Percentiles rank a stretch among this genome's conserved stretches.
Evolutionary conservation across 2,113 vertebrate species (phyloP).

Genomic region (Ranitomeya imitator): DNA sequence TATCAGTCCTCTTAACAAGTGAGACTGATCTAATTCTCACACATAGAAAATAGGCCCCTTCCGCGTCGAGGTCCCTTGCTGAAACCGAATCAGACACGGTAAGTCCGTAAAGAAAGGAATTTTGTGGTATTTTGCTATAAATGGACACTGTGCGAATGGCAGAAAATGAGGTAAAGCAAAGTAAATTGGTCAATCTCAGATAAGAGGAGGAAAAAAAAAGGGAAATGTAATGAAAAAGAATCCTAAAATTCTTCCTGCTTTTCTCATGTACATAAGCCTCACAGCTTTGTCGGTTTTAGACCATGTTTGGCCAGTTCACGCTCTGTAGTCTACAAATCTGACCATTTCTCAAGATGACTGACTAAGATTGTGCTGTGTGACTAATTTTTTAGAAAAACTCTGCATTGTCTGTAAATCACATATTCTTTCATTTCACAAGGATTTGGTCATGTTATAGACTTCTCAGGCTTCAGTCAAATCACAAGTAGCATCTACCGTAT

Average conservation of each 20-base stretch:
- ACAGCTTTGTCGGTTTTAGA: background rate
- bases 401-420: background rate
- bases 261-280: slow-evolving; percentile 16
- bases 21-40: slow-evolving; percentile 49
- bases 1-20: slow-evolving; percentile 41
- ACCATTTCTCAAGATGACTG: background rate
- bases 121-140: slow-evolving; percentile 49
- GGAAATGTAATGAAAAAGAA: slow-evolving; percentile 10
- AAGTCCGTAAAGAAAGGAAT: slow-evolving; percentile 38
- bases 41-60: slow-evolving; percentile 48
- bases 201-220: background rate
- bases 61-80: slow-evolving; percentile 28
- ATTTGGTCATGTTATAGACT: background rate
- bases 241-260: background rate
- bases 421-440: background rate
- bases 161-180: slow-evolving; percentile 41
- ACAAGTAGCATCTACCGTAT: too few species aligned
- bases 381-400: background rate
- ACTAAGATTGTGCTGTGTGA: background rate
- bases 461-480: background rate
- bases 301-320: background rate
- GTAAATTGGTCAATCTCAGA: slow-evolving; percentile 25
- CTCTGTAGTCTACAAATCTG: background rate
- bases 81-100: slow-evolving; percentile 32
- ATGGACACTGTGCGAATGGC: slow-evolving; percentile 25